These are phyloP conservation scores for Gallirallus australis DNA, from an alignment of 2,797 vertebrate species.

Conservation along the genomic window DNA sequence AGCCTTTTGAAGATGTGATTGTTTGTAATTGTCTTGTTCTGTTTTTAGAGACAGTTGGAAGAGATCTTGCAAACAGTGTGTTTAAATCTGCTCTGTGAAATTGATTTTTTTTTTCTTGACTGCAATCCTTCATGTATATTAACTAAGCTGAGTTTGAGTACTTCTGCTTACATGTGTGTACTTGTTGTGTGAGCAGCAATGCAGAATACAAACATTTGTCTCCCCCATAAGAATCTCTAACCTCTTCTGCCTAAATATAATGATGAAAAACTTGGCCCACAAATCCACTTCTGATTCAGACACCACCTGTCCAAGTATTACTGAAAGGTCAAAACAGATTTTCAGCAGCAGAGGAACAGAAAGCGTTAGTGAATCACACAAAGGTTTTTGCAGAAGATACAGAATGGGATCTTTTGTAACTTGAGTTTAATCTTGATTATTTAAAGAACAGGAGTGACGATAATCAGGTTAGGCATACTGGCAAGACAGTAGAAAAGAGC, in stretches of 20 bases:
- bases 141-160: background rate
- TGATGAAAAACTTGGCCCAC: conserved; percentile 42
- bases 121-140: background rate
- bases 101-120: background rate
- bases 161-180: background rate
- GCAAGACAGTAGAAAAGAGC: background rate
- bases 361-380: background rate
- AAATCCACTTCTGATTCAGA: conserved; percentile 3
- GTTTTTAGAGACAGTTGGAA: conserved; percentile 3
- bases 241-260: background rate
- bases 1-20: conserved; percentile 36
- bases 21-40: conserved; percentile 18
- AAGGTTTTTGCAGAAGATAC: background rate
- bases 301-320: conserved; percentile 39
- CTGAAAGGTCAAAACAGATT: conserved; percentile 27
- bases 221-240: background rate
- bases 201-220: background rate
- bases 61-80: background rate
- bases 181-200: background rate
- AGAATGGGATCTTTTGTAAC: background rate
- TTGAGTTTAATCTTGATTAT: conserved; percentile 20
- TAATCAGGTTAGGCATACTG: background rate
- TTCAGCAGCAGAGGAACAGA: background rate
- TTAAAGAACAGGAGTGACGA: background rate
- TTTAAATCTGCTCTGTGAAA: background rate